Base-by-base conservation (phyloP, 2,888 invertebrate species). In the Drosophila atripex region DNA sequence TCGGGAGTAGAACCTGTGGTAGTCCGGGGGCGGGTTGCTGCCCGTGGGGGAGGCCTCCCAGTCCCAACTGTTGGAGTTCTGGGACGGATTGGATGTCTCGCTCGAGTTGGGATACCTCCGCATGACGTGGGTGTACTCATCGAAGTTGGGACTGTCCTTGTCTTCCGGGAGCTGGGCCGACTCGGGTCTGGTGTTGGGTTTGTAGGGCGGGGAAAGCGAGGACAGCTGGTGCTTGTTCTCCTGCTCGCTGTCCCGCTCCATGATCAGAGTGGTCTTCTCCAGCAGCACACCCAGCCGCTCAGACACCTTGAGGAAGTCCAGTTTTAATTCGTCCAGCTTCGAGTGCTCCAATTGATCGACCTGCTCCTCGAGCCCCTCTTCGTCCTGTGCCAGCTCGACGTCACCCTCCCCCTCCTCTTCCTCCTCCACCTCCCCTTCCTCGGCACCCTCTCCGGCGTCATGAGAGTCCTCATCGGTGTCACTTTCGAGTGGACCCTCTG, bases 191-290 rank as follows among this genome's bases (percentile, higher is more conserved):
- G 69, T 59, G 32, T 59, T 59, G 8, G 69, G 30, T 30, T 45
- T 69, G 7, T 45, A 57, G 45, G 50, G 53, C 12, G 73, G 75
- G 1, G 61, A 76, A 3, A 72, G 51, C 12, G 86, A 86, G 23
- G 77, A 71, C 0, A 79, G 54, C 38, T 74, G 69, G 38, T 71
- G 43, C 43, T 79, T 73, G 16, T 56, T 70, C 28, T 88, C 73
- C 46, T 86, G 77, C 5, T 85, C 79, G 30, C 86, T 89, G 14
- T 91, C 90, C 61, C 89, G 78, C 77, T 91, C 89, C 54, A 91
- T 82, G n/a, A 91, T 89, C 53, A 90, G 77, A 30, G 88, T 90
- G 3, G 91, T 90, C 74, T 90, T 90, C 32, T 88, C 84, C 2
- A 91, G 55, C 14, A 91, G 71, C 38, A 90, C 88, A 8, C 90